Base-by-base conservation (phyloP, 2,888 invertebrate species). In the Campoplex nolae region DNA sequence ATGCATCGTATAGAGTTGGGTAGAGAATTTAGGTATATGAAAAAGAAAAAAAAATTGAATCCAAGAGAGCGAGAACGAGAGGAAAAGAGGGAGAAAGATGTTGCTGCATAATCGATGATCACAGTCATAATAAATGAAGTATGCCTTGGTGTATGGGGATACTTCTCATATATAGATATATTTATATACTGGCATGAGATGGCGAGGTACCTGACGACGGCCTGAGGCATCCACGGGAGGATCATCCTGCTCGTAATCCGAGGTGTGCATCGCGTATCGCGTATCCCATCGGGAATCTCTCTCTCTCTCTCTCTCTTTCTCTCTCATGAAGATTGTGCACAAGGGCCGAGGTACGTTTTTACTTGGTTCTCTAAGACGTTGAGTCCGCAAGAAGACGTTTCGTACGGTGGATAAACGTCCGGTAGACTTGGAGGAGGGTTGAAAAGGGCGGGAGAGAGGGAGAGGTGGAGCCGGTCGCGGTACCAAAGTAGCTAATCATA, bases 51-150 rank as follows among this genome's bases (percentile, higher is more conserved):
- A 71, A 87, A 83, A 54, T 70, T 51, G 56, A 54, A 79, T 32
- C 71, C 35, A 28, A 70, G 70, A 56, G 89, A 80, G 81, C 67
- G 78, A 28, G 65, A 78, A 58, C 51, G 75, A 84, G 58, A n/a
- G 62, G 58, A 54, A 68, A 62, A 76, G 82, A 79, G 82, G 74
- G 74, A 80, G 86, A 89, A 90, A 91, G 90, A 93, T 90, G 92
- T 92, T 91, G 92, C 92, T 92, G 93, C 93, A 93, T 93, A 94
- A 94, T 94, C 93, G 94, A 94, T 94, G 93, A 94, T 94, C 93
- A 93, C 92, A 93, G 94, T 93, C 93, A 93, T 94, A 93, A 94
- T 93, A 94, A 94, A 93, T 93, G 93, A 93, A 93, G 93, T 93
- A 93, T 92, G 92, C 89, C 92, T 92, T 92, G 90, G 92, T 88